phyloP scores from a whole-genome alignment of 2,888 invertebrate genomes.

The Drosophila meridionalis region DNA sequence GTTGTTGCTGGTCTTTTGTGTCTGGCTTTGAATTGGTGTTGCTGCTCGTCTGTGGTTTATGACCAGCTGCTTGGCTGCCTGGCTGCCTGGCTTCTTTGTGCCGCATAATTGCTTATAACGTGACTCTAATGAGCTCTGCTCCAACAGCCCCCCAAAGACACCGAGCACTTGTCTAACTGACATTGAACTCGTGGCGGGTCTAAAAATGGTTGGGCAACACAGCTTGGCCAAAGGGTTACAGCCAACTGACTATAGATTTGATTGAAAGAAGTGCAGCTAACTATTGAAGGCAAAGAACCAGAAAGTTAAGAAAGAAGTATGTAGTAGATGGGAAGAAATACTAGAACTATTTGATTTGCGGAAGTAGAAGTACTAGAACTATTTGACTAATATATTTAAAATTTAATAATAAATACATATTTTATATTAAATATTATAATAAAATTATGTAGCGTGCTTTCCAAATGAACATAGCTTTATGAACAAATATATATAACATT shows the following conservation, averaged over 20 bases:
- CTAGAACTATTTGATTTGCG: background rate
- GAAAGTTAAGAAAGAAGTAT: background rate
- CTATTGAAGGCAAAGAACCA: background rate
- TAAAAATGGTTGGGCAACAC: conserved; percentile 7
- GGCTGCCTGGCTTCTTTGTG: conserved; percentile 18
- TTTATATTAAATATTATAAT: background rate
- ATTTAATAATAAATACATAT: background rate
- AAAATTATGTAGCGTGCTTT: background rate
- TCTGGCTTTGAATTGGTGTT: conserved; percentile 34
- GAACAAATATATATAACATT: background rate
- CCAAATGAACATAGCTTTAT: too few relatives aligned
- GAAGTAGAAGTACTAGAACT: background rate
- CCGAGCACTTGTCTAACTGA: conserved; percentile 64
- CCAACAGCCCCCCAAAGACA: conserved; percentile 24
- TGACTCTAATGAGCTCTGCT: conserved; percentile 63
- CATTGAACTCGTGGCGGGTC: conserved; percentile 60
- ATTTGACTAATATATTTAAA: background rate
- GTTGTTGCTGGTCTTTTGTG: conserved; percentile 16
- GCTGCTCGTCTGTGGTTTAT: conserved; percentile 54
- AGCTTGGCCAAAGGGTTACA: conserved; percentile 26
- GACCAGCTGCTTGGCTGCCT: conserved; percentile 26
- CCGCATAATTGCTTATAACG: conserved; percentile 70
- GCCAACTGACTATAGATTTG: background rate
- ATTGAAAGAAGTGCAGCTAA: conserved; percentile 4
- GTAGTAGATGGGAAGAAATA: background rate